These are phyloP conservation scores for Pitangus sulphuratus DNA, from an alignment of 2,797 vertebrate genomes.

Conservation along the genomic window DNA sequence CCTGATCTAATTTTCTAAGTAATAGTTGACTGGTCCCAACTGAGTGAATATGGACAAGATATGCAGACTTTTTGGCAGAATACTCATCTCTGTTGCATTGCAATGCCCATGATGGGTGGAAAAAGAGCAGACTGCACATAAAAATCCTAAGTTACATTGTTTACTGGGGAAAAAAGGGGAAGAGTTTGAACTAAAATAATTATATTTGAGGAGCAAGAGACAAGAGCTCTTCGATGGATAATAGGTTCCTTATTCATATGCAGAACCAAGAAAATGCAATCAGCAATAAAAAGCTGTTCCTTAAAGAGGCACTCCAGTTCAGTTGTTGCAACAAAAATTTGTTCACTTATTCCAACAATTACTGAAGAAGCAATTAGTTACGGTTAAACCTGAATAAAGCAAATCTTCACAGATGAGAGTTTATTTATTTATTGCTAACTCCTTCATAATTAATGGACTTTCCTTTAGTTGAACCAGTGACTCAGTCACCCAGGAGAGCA, in stretches of 20 bases:
- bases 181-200: neutral
- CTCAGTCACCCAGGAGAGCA: neutral
- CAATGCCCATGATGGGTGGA: neutral
- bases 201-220: neutral
- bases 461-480: slow-evolving; percentile 6
- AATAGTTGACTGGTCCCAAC: neutral
- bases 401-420: neutral
- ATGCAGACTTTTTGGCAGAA: neutral
- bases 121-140: neutral
- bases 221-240: neutral
- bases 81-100: neutral
- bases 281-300: neutral
- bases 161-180: neutral
- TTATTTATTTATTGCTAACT: neutral
- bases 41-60: neutral
- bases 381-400: neutral
- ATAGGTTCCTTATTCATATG: neutral
- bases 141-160: neutral
- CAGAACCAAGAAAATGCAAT: neutral
- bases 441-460: slow-evolving; percentile 26
- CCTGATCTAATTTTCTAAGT: neutral
- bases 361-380: neutral
- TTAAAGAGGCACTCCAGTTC: neutral
- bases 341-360: neutral
- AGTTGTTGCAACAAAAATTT: neutral